These are phyloP conservation scores for Meteorus sp. DNA, from an alignment of 1,140 invertebrate species.

Conservation along the genomic window DNA sequence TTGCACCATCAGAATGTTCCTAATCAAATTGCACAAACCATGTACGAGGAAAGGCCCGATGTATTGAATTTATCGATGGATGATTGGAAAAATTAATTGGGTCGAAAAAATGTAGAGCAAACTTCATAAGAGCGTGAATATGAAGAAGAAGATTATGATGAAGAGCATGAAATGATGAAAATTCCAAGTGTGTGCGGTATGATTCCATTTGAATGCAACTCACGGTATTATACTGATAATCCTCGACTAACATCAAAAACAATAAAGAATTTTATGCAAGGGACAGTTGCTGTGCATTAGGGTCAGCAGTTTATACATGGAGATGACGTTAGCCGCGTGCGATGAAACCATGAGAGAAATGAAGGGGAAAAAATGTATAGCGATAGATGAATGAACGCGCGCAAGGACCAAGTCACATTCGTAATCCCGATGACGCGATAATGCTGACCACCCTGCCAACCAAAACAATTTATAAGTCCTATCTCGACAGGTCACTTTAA, in stretches of 20 bases:
- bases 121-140: no score
- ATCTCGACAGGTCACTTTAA: constrained; percentile 47
- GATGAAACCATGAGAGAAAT: not conserved
- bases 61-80: no score
- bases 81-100: no score
- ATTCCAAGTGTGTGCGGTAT: no score
- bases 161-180: no score
- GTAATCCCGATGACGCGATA: constrained; percentile 49
- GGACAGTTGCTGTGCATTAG: no score
- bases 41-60: no score
- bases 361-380: not conserved
- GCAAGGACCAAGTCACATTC: constrained; percentile 31
- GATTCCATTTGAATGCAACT: constrained; percentile 34
- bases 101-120: no score
- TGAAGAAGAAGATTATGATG: no score
- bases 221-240: constrained; percentile 37
- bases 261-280: constrained; percentile 35
- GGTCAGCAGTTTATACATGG: not conserved
- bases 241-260: constrained; percentile 35
- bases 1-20: no score
- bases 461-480: constrained; percentile 49
- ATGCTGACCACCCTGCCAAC: constrained; percentile 41
- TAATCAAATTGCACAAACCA: no score
- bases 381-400: not conserved
- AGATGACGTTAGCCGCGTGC: no score